Evolutionary conservation across 1,140 invertebrate species (phyloP).

Genomic region (Piezodorus guildinii): DNA sequence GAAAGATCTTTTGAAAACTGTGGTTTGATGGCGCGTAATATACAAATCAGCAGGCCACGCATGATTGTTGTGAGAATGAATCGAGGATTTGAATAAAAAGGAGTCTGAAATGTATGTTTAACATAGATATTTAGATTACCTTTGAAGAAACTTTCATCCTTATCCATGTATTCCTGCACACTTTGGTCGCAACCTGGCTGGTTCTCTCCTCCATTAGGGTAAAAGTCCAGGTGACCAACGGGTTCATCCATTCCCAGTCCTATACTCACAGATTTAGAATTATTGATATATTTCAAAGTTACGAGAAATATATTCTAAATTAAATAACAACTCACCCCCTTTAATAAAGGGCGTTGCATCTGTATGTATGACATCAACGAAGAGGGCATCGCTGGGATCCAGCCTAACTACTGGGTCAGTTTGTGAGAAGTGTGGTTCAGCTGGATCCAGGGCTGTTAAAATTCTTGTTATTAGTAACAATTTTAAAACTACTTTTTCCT

Average conservation of each 20-base stretch:
- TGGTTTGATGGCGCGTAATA: too few species aligned
- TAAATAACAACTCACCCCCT: constrained; percentile 41
- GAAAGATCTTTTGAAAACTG: too few species aligned
- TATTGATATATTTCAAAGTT: neutral
- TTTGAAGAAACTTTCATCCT: constrained; percentile 47
- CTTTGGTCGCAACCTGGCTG: constrained; percentile 75
- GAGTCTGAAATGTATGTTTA: too few species aligned
- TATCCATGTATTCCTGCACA: constrained; percentile 52
- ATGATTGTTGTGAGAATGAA: too few species aligned
- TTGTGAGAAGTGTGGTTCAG: constrained; percentile 81
- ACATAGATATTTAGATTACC: constrained; percentile 31
- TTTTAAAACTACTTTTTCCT: too few species aligned
- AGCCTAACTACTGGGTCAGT: constrained; percentile 67
- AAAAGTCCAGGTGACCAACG: constrained; percentile 80
- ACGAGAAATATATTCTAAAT: neutral
- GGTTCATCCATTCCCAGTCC: constrained; percentile 66
- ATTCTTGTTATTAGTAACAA: too few species aligned
- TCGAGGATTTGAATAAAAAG: too few species aligned
- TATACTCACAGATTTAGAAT: constrained; percentile 25
- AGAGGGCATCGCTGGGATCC: constrained; percentile 71
- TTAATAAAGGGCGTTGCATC: constrained; percentile 69
- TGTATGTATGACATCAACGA: constrained; percentile 80
- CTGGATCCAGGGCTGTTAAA: constrained; percentile 68
- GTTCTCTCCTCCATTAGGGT: constrained; percentile 71
- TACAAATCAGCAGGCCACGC: too few species aligned